These are phyloP conservation scores for Porites australiensis DNA, from an alignment of 64 coral and sea anemone genomes.

Conservation along the genomic window DNA sequence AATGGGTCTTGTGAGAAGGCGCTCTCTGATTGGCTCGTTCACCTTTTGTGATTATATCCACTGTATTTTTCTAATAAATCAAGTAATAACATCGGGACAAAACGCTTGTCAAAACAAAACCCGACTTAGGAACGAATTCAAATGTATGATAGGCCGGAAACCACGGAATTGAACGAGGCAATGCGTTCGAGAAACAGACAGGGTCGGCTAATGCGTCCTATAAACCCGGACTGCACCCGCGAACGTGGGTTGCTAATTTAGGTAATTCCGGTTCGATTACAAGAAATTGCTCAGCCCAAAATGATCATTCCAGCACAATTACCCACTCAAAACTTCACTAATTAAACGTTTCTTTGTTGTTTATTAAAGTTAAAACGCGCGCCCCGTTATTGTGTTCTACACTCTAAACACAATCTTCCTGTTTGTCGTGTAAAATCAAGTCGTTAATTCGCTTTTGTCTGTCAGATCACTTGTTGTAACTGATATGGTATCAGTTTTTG, in stretches of 20 bases:
- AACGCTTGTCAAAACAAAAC: slow-evolving; percentile 94
- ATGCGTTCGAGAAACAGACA: slow-evolving; percentile 53
- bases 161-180: slow-evolving; percentile 59
- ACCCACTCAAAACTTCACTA: slow-evolving; percentile 45
- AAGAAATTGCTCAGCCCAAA: slow-evolving; percentile 11
- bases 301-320: slow-evolving; percentile 67
- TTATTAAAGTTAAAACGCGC: slow-evolving; percentile 88
- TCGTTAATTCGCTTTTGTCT: neutral
- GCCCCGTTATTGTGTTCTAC: neutral
- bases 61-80: slow-evolving; percentile 90
- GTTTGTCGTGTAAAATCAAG: neutral
- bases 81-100: slow-evolving; percentile 72
- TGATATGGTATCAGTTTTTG: neutral
- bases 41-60: slow-evolving; percentile 69
- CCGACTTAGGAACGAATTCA: slow-evolving; percentile 74
- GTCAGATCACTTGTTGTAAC: neutral
- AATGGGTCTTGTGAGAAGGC: slow-evolving; percentile 67
- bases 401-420: slow-evolving; percentile 7
- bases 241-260: slow-evolving; percentile 5
- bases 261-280: slow-evolving; percentile 23
- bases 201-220: slow-evolving; percentile 36
- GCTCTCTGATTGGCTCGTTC: slow-evolving; percentile 74
- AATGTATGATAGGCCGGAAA: slow-evolving; percentile 89
- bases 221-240: slow-evolving; percentile 26
- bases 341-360: slow-evolving; percentile 97